Base-by-base conservation (phyloP, 2,888 invertebrate species). In the Cephus spinipes region DNA sequence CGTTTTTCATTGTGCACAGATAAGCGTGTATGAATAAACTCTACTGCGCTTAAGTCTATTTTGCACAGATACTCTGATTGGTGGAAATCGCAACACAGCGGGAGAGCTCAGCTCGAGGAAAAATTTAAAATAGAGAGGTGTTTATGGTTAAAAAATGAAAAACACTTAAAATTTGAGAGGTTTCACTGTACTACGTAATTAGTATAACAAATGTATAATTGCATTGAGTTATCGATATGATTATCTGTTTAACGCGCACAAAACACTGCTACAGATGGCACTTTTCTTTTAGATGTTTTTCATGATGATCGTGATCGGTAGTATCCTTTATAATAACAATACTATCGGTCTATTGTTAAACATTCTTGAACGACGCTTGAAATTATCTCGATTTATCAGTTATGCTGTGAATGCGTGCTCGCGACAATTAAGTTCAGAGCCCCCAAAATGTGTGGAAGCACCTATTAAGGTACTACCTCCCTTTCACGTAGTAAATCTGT, bases 271-370 rank as follows among this genome's bases (percentile, higher is more conserved):
- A 69, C 15, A 69, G 32, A 32, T 11, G 15, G 30, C 30, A 32
- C 40, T 69, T 69, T 84, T 85, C 87, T 86, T 91, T 86, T 90
- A 90, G 90, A 90, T 90, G 85, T 84, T 90, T 88, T 89, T 87
- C 88, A 85, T 87, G 85, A 86, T 88, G 86, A 87, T 90, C 86
- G 83, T 89, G 85, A 84, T 89, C 83, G 89, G 87, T 88, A 89
- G 88, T 87, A 84, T 89, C 85, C 82, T 91, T 85, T 89, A 88
- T 88, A 89, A 87, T 89, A 89, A 87, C 87, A 85, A 85, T 82
- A 86, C 81, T 84, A 77, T 90, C 83, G 86, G 85, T 89, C 88
- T 89, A 85, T 87, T 90, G 79, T 86, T 88, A 85, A 87, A 85
- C 84, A 83, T 84, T 83, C 80, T 88, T 82, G 84, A 88, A 81